These are phyloP conservation scores for Tetrao urogallus DNA, from an alignment of 2,113 vertebrate species.

Conservation along the genomic window DNA sequence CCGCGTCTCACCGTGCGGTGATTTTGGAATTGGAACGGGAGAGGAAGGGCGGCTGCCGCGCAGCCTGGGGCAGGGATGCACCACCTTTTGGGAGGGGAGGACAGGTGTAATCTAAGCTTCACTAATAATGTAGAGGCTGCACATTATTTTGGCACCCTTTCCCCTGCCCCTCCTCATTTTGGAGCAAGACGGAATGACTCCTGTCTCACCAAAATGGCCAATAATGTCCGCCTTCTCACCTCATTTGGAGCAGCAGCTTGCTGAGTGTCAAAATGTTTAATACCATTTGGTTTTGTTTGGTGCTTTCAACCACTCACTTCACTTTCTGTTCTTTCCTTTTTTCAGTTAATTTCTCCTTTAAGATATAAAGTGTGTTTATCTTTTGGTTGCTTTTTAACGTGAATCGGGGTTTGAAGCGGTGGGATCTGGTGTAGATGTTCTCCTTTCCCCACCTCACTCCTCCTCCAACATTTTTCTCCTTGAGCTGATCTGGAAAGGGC, in stretches of 20 bases:
- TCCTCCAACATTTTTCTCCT: slow-evolving; percentile 50
- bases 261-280: slow-evolving; percentile 85
- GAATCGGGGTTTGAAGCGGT: slow-evolving; percentile 95
- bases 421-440: slow-evolving; percentile 7
- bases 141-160: slow-evolving; percentile 87
- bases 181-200: slow-evolving; percentile 85
- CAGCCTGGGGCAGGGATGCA: background rate
- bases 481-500: slow-evolving; percentile 66
- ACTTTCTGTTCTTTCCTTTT: slow-evolving; percentile 68
- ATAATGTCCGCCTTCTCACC: slow-evolving; percentile 89
- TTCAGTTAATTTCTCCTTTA: slow-evolving; percentile 59
- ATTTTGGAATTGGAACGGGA: background rate
- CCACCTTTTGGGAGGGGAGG: slow-evolving; percentile 56
- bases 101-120: slow-evolving; percentile 99
- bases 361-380: background rate
- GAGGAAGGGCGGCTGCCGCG: background rate
- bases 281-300: slow-evolving; percentile 74
- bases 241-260: slow-evolving; percentile 83
- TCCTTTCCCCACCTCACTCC: slow-evolving; percentile 40
- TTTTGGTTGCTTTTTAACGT: slow-evolving; percentile 87
- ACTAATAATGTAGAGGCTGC: slow-evolving; percentile 88
- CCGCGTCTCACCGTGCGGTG: background rate
- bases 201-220: slow-evolving; percentile 93
- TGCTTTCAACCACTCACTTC: slow-evolving; percentile 78
- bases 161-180: slow-evolving; percentile 84